Evolutionary conservation across 2,797 vertebrate species (phyloP), one percentile per base, ranked within the genome.

Genomic region (Micrastur ruficollis): DNA sequence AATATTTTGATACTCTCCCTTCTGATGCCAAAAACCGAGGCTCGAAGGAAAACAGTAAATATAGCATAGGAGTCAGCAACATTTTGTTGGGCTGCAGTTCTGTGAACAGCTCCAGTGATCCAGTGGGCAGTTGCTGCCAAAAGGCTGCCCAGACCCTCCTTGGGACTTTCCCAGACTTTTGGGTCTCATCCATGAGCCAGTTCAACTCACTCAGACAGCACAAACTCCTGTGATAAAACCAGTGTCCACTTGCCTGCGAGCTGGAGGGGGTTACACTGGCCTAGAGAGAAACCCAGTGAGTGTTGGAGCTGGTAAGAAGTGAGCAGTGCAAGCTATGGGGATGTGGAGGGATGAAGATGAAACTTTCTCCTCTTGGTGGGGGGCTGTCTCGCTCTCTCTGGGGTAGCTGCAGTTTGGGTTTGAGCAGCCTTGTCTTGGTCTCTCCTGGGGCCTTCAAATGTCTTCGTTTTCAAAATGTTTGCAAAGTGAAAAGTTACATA

Each of bases 171-270:
- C 21, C 38, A 83, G 68, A 12, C 52, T 62, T 85, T 20, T 59
- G 42, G 52, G 65, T 86, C 61, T 94, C 82, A 32, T 44, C 50
- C n/a, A 11, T 0, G 11, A 71, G 34, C 36, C 56, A 76, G 5
- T 65, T 83, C 46, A 65, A 52, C 31, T 93, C 8, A 0, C 19
- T 88, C 29, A 8, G 52, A 49, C 17, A 32, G 66, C 10, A 32
- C 73, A 32, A 63, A 22, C 27, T 32, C 71, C 14, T 32, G 9
- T 16, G 68, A 17, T 55, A 21, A 63, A 93, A 55, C 13, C 12
- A 2, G 4, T 0, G 3, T 22, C 29, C 0, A 0, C 49, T 84
- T 21, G 3, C 11, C 40, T 2, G 2, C 42, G 29, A 50, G 68
- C 63, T 31, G 46, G 19, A 34, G 2, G 18, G 14, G 22, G 8